Conservation (phyloP, 2,113 vertebrate genomes). For the Chaetodon trifascialis region DNA sequence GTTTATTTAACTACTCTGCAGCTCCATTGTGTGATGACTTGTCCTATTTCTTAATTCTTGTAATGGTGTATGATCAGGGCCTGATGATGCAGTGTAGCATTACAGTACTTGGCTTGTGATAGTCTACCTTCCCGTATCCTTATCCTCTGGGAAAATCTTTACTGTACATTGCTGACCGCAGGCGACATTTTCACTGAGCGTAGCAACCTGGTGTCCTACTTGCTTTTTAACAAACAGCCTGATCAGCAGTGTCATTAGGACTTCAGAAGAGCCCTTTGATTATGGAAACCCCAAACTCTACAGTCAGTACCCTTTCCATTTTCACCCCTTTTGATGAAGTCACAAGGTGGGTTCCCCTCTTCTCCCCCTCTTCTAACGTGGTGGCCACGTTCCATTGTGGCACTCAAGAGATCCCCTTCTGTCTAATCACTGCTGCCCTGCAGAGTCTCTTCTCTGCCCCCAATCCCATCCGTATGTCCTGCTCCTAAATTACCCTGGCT, state of each 20-base stretch:
- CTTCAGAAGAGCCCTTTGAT: slow-evolving; percentile 52
- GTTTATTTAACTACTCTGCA: slow-evolving; percentile 50
- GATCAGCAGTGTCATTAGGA: slow-evolving; percentile 58
- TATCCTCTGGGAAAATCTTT: slow-evolving; percentile 59
- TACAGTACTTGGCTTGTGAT: slow-evolving; percentile 47
- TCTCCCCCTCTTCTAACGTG: slow-evolving; percentile 48
- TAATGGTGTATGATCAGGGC: slow-evolving; percentile 35
- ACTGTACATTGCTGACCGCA: slow-evolving; percentile 65
- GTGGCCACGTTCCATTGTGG: slow-evolving; percentile 70
- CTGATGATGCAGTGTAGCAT: slow-evolving; percentile 49
- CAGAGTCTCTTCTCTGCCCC: slow-evolving; percentile 75
- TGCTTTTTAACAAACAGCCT: slow-evolving; percentile 60
- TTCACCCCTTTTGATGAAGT: slow-evolving; percentile 57
- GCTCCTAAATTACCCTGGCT: slow-evolving; percentile 83
- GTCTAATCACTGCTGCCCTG: slow-evolving; percentile 82
- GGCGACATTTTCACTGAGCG: slow-evolving; percentile 69
- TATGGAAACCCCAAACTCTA: slow-evolving; percentile 52
- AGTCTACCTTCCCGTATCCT: slow-evolving; percentile 54
- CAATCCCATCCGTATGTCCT: slow-evolving; percentile 77
- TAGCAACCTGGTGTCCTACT: slow-evolving; percentile 62
- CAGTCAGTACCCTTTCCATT: slow-evolving; percentile 51
- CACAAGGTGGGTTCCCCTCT: slow-evolving; percentile 37
- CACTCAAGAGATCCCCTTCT: slow-evolving; percentile 80
- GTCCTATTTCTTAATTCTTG: slow-evolving; percentile 45
- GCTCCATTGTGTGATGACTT: slow-evolving; percentile 50